Evolutionary conservation across 2,888 invertebrate genomes (phyloP).

Genomic region (Limenitis camilla): DNA sequence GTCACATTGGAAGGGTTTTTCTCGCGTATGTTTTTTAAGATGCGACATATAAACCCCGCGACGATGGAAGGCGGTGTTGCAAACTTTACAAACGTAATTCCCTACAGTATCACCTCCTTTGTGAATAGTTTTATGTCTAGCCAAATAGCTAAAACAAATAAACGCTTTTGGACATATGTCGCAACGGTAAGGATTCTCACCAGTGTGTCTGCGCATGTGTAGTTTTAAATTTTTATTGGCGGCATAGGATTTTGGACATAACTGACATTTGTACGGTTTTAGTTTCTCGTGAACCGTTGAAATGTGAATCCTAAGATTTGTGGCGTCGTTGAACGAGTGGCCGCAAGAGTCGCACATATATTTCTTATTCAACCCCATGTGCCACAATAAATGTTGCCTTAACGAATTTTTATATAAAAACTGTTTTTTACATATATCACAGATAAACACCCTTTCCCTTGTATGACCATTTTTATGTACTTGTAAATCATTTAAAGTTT

Average conservation of each 20-base stretch:
- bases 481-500: not conserved
- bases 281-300: slow-evolving; percentile 28
- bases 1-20: slow-evolving; percentile 19
- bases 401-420: slow-evolving; percentile 19
- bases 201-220: slow-evolving; percentile 27
- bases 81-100: slow-evolving; percentile 28
- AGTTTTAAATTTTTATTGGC: slow-evolving; percentile 26
- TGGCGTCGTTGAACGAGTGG: slow-evolving; percentile 24
- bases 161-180: slow-evolving; percentile 17
- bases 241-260: slow-evolving; percentile 27
- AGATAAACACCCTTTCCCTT: slow-evolving; percentile 13
- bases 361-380: slow-evolving; percentile 23
- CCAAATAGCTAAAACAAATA: not conserved
- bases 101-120: slow-evolving; percentile 20
- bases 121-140: slow-evolving; percentile 4
- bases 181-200: slow-evolving; percentile 26
- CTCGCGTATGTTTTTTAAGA: slow-evolving; percentile 7
- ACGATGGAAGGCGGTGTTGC: not conserved
- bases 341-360: slow-evolving; percentile 30
- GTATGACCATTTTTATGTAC: slow-evolving; percentile 20
- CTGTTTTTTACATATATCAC: slow-evolving; percentile 27
- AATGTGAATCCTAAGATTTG: slow-evolving; percentile 27
- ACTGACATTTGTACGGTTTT: slow-evolving; percentile 22
- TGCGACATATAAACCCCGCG: slow-evolving; percentile 14
- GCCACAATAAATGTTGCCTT: slow-evolving; percentile 23